A percentile compares a stretch with the other conserved stretches of the same genome.
Evolutionary conservation across 2,888 invertebrate species (phyloP).

Genomic region (Agonum fuliginosum): DNA sequence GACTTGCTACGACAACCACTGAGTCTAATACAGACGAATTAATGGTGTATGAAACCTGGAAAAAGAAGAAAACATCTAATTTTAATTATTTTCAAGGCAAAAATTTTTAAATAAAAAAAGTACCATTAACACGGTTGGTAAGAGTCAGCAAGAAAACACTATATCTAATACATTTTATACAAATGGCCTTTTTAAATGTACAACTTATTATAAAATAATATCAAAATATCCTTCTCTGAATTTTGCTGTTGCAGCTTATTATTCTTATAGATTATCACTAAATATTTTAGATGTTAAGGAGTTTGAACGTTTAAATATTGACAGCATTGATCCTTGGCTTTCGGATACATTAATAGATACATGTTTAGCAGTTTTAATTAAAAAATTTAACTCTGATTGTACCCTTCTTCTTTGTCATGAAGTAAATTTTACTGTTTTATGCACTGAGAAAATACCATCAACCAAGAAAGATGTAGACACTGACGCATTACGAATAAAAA

Average conservation of each 20-base stretch:
- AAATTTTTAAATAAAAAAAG: slow-evolving; percentile 4
- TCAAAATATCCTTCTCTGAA: neutral
- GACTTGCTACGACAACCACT: neutral
- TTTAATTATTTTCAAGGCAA: slow-evolving; percentile 14
- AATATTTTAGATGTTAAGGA: neutral
- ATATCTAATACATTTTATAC: neutral
- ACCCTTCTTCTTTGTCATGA: neutral
- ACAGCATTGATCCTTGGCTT: neutral
- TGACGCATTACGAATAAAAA: neutral
- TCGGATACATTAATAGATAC: neutral
- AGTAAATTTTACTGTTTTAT: slow-evolving; percentile 8
- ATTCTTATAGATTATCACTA: neutral
- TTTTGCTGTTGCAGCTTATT: neutral
- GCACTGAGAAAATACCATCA: neutral
- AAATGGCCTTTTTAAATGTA: neutral
- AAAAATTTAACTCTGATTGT: neutral
- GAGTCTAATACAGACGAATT: neutral
- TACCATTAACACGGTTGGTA: no score
- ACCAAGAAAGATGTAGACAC: neutral
- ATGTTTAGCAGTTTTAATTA: neutral
- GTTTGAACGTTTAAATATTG: neutral
- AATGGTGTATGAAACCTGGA: neutral
- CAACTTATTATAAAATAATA: neutral
- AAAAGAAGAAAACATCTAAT: neutral
- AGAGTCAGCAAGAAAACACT: neutral